Evolutionary conservation across 2,797 vertebrate genomes (phyloP).

Genomic region (Tenualosa thibaudeaui): DNA sequence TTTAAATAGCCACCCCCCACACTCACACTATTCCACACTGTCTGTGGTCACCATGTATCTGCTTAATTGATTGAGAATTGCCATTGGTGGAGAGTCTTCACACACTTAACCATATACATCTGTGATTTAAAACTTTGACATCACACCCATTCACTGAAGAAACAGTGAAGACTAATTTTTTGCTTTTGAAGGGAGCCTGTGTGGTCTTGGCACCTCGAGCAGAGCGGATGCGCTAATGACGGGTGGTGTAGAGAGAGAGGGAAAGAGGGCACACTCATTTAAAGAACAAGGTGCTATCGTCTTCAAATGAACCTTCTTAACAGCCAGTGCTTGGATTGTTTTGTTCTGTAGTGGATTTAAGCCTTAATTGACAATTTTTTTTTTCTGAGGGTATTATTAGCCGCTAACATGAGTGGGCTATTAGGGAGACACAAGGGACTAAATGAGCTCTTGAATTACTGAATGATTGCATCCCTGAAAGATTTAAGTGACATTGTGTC

Average conservation of each 20-base stretch:
- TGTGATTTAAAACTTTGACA: constrained; percentile 89
- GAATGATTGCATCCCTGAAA: constrained; percentile 14
- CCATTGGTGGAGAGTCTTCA: constrained; percentile 79
- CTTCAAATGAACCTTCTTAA: not conserved
- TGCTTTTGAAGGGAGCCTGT: constrained; percentile 84
- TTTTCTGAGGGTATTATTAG: constrained; percentile 31
- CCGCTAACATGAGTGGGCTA: constrained; percentile 59
- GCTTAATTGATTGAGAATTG: constrained; percentile 89
- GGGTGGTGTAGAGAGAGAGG: not conserved
- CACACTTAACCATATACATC: constrained; percentile 87
- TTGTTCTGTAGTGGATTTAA: constrained; percentile 73
- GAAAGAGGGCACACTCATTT: not conserved
- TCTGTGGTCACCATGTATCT: constrained; percentile 75
- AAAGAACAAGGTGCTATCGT: not conserved
- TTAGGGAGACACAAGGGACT: constrained; percentile 58
- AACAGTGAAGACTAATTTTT: constrained; percentile 87
- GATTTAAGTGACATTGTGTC: constrained; percentile 24
- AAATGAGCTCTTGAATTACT: constrained; percentile 18
- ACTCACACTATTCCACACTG: not conserved
- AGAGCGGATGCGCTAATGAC: not conserved
- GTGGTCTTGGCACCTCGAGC: constrained; percentile 77
- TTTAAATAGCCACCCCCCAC: constrained; percentile 83
- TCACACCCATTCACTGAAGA: constrained; percentile 80
- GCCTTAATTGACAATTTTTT: constrained; percentile 64
- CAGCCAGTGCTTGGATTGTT: constrained; percentile 79